Conservation (phyloP, 2,797 vertebrate species). For the Tachyglossus aculeatus region DNA sequence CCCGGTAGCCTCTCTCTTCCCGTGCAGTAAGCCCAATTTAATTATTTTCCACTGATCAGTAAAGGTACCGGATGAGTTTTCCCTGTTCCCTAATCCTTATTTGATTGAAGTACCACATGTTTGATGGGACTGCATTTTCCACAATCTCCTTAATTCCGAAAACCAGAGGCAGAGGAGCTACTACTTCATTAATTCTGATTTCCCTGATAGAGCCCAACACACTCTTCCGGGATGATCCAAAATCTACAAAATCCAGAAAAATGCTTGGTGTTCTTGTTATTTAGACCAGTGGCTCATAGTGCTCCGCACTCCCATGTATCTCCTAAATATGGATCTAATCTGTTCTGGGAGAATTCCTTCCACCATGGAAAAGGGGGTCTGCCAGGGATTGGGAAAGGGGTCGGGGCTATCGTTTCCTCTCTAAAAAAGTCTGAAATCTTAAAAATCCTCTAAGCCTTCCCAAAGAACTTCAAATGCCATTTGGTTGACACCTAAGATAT, state of each 20-base stretch:
- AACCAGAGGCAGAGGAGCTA: constrained; percentile 10
- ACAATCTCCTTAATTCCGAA: constrained; percentile 31
- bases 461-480: constrained; percentile 31
- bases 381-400: background rate
- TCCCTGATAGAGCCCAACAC: background rate
- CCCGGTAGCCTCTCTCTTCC: constrained; percentile 24
- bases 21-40: constrained; percentile 37
- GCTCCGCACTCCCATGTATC: background rate
- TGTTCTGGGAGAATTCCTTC: background rate
- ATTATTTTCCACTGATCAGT: constrained; percentile 53
- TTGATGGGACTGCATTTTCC: constrained; percentile 45
- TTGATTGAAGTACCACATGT: constrained; percentile 53
- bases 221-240: background rate
- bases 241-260: background rate
- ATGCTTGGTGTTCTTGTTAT: background rate
- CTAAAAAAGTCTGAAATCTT: constrained; percentile 10
- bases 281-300: background rate
- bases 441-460: constrained; percentile 17
- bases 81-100: constrained; percentile 53
- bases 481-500: constrained; percentile 16
- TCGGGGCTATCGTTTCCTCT: background rate
- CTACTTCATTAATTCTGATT: background rate
- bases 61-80: constrained; percentile 45
- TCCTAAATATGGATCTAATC: background rate
- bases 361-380: background rate